These are phyloP conservation scores for Uloborus diversus DNA, from an alignment of 1,140 invertebrate species.

Conservation along the genomic window DNA sequence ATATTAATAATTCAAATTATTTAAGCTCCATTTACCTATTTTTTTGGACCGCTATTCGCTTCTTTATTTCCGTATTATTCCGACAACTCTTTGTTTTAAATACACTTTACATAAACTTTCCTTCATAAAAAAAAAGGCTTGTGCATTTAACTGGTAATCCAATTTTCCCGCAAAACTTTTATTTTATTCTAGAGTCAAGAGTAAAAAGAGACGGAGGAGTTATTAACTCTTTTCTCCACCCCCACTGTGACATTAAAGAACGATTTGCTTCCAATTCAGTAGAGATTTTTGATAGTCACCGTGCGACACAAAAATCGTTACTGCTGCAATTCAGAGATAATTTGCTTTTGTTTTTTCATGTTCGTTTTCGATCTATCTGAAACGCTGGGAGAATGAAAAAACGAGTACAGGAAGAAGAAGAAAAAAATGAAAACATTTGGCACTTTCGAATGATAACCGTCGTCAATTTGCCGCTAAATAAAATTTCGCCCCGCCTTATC, in stretches of 20 bases:
- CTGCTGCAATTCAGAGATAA: slow-evolving; percentile 42
- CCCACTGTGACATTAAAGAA: slow-evolving; percentile 24
- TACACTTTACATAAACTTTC: no score
- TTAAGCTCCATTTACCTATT: no score
- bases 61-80: no score
- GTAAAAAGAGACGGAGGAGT: no score
- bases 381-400: slow-evolving; percentile 10
- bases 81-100: no score
- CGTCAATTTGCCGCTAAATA: slow-evolving; percentile 55
- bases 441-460: slow-evolving; percentile 23
- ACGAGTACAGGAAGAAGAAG: not conserved
- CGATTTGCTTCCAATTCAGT: slow-evolving; percentile 28
- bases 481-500: slow-evolving; percentile 51
- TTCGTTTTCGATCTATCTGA: not conserved
- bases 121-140: no score
- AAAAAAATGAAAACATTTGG: not conserved
- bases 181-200: no score
- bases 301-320: slow-evolving; percentile 7
- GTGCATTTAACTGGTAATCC: no score
- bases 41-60: no score
- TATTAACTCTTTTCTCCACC: no score
- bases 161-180: no score
- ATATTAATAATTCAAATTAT: no score
- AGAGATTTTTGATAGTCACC: slow-evolving; percentile 1
- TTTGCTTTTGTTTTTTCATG: slow-evolving; percentile 20